Evolutionary conservation across 2,113 vertebrate genomes (phyloP).

Genomic region (Antechinus stuartii): DNA sequence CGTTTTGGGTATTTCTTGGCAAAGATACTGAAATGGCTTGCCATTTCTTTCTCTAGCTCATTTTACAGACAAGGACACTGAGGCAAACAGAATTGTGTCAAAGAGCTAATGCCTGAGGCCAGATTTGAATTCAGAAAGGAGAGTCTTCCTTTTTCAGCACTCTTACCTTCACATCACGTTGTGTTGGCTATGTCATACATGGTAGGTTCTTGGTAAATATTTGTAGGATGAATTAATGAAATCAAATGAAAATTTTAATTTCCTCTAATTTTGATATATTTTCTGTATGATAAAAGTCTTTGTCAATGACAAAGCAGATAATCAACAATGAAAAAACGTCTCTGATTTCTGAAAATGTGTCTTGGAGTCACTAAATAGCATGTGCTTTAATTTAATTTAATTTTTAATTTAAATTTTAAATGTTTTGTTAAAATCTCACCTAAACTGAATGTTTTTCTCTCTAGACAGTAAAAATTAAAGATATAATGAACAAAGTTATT

Average conservation of each 20-base stretch:
- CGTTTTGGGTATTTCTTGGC: background rate
- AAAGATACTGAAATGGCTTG: background rate
- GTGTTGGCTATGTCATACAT: background rate
- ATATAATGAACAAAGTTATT: constrained; percentile 31
- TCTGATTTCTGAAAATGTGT: background rate
- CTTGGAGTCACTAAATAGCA: background rate
- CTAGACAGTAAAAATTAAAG: constrained; percentile 22
- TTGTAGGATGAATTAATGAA: background rate
- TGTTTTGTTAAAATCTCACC: background rate
- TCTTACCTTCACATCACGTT: background rate
- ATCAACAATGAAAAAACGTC: background rate
- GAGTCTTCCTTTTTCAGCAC: background rate
- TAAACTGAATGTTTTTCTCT: constrained; percentile 6
- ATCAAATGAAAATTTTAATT: background rate
- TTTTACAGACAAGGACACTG: background rate
- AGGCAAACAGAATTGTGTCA: background rate
- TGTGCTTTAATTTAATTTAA: background rate
- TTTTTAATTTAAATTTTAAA: background rate
- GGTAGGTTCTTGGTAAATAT: background rate
- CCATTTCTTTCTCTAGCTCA: background rate
- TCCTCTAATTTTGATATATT: background rate
- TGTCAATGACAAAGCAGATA: background rate
- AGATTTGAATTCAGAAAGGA: background rate
- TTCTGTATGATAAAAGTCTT: background rate
- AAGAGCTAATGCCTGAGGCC: background rate